A percentile compares a stretch with the other conserved stretches of the same genome.
Evolutionary conservation across 1,140 invertebrate genomes (phyloP).

Genomic region (Stegodyphus dumicola): DNA sequence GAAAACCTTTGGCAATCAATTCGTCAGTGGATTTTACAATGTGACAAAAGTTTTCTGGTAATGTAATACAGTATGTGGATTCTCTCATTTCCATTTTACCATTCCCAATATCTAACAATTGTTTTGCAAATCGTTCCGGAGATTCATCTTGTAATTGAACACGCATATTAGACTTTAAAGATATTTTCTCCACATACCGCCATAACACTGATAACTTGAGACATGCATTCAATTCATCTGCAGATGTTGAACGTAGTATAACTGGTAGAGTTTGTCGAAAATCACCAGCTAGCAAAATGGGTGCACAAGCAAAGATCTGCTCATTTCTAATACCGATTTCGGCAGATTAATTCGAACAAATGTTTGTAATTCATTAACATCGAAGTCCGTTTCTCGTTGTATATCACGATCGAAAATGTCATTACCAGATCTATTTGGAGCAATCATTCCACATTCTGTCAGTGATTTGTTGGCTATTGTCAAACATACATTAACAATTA

Average conservation of each 20-base stretch:
- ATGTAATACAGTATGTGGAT: too few species aligned
- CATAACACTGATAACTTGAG: conserved; percentile 65
- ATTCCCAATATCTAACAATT: too few species aligned
- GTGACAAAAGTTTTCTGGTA: too few species aligned
- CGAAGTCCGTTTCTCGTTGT: conserved; percentile 1
- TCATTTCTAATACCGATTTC: conserved; percentile 5
- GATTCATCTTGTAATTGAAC: not conserved
- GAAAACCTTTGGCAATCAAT: too few species aligned
- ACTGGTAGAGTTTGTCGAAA: conserved; percentile 71
- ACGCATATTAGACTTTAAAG: conserved; percentile 62
- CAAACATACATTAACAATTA: not conserved
- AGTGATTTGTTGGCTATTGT: conserved; percentile 5
- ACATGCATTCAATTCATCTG: conserved; percentile 67
- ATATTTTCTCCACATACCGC: conserved; percentile 14
- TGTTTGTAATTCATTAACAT: not conserved
- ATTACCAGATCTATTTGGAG: conserved; percentile 3
- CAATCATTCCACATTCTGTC: not conserved
- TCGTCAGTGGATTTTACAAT: too few species aligned
- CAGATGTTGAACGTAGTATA: conserved; percentile 63
- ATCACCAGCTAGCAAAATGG: conserved; percentile 68
- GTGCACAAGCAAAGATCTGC: conserved; percentile 55
- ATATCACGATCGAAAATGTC: conserved; percentile 5
- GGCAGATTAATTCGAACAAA: conserved; percentile 12
- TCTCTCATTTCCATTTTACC: too few species aligned
- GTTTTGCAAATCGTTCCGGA: conserved; percentile 28